Conservation (phyloP, 1,140 invertebrate species). For the Drosophila nigrodunni region DNA sequence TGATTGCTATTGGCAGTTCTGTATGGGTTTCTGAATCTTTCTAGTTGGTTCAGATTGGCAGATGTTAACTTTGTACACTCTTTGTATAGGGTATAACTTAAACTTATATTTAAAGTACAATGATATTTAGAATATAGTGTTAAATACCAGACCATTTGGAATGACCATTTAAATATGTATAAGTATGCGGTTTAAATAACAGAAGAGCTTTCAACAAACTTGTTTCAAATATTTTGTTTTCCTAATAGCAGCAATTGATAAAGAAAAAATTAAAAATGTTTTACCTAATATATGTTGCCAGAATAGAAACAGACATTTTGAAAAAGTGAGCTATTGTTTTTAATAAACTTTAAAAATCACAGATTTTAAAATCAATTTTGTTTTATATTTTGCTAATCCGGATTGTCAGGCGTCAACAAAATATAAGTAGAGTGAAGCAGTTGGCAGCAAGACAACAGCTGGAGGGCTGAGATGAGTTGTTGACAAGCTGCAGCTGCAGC, state of each 20-base stretch:
- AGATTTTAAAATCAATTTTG: background rate
- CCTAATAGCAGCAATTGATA: too few species aligned
- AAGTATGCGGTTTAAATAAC: too few species aligned
- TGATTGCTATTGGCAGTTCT: slow-evolving; percentile 17
- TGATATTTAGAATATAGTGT: too few species aligned
- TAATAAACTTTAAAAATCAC: slow-evolving; percentile 20
- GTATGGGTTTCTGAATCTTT: too few species aligned
- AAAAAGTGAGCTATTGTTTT: slow-evolving; percentile 34
- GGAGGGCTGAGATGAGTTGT: slow-evolving; percentile 33
- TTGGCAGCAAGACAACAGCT: slow-evolving; percentile 36
- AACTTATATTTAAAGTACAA: too few species aligned
- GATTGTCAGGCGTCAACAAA: slow-evolving; percentile 23
- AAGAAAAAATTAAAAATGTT: too few species aligned
- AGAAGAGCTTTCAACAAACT: background rate
- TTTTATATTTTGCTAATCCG: slow-evolving; percentile 21
- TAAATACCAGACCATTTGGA: background rate
- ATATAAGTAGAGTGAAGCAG: background rate
- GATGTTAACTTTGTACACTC: too few species aligned
- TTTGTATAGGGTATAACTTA: too few species aligned
- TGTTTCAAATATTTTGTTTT: too few species aligned
- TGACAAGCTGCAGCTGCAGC: slow-evolving; percentile 50
- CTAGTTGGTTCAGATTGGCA: background rate
- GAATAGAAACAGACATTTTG: background rate
- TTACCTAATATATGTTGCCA: too few species aligned
- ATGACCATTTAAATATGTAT: too few species aligned